Evolutionary conservation across 2,888 invertebrate genomes (phyloP).

Genomic region (Eupithecia subfuscata): DNA sequence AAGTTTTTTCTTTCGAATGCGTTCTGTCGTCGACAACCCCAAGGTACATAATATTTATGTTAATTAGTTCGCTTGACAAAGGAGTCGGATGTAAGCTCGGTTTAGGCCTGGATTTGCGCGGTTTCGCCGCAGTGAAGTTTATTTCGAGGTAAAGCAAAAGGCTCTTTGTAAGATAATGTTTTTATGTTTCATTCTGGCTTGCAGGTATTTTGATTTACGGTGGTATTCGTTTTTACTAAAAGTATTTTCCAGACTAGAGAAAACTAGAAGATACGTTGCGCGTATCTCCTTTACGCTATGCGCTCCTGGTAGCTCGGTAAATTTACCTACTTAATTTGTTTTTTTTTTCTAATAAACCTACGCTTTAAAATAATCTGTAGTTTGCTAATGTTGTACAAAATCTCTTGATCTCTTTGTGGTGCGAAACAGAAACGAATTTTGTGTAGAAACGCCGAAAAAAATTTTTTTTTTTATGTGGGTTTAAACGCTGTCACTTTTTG

Average conservation of each 20-base stretch:
- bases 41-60: conserved; percentile 32
- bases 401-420: too few species aligned
- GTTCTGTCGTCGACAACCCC: conserved; percentile 15
- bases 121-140: conserved; percentile 14
- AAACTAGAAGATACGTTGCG: neutral
- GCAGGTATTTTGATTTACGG: neutral
- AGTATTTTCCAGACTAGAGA: neutral
- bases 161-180: neutral
- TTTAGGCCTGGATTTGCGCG: conserved; percentile 15
- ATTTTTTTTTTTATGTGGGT: too few species aligned
- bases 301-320: too few species aligned
- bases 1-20: neutral
- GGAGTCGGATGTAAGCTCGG: conserved; percentile 19
- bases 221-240: neutral
- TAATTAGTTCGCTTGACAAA: conserved; percentile 33
- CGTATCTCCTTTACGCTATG: too few species aligned
- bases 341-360: too few species aligned
- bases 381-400: too few species aligned
- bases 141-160: conserved; percentile 7
- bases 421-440: too few species aligned
- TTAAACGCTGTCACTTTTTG: too few species aligned
- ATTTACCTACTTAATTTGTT: too few species aligned
- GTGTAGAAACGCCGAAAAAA: too few species aligned
- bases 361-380: too few species aligned
- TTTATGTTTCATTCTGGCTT: neutral